Evolutionary conservation across 2,113 vertebrate genomes (phyloP), one percentile per base, ranked within the genome.

Genomic region (Rhinoptilus africanus): DNA sequence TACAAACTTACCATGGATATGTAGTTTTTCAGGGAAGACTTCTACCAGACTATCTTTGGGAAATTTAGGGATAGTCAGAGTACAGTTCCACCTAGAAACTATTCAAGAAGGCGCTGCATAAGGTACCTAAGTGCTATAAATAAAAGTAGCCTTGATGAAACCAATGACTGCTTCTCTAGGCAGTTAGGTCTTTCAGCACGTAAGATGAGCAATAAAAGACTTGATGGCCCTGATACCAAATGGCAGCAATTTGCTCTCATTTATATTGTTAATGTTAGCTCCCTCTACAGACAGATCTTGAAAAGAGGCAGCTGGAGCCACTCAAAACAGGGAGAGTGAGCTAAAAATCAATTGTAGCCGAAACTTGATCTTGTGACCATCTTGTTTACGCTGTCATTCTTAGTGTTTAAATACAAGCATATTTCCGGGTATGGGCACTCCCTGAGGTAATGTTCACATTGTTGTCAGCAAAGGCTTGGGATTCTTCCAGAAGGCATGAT

Each of bases 381-480:
- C 17, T 39, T 82, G 9, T 13, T 67, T 48, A 28, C 43, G 11
- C 3, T 82, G 12, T 28, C 6, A 53, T 92, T 79, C 62, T 53
- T 57, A 5, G 22, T 4, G 4, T 34, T 59, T 72, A 59, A 71
- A 50, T 35, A 6, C 2, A 5, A 21, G 6, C 12, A 18, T 20
- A 30, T 83, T 73, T 34, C 18, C 76, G 20, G 10, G 3, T 26
- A 6, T 34, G 10, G 34, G 8, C 15, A 53, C 24, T 39, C 27
- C 8, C 9, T 76, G 68, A 43, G 13, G 14, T 9, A 57, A 17
- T 1, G 1, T 10, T 54, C 3, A 22, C 14, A 30, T 4, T 2
- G 4, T 16, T 69, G 26, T 14, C 14, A 85, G 9, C 17, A 74
- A 73, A 45, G 32, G 13, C 1, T 0, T 0, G 0, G 8, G 20